Conservation (phyloP, 2,113 vertebrate genomes). For the Ophthalmolycus amberensis region DNA sequence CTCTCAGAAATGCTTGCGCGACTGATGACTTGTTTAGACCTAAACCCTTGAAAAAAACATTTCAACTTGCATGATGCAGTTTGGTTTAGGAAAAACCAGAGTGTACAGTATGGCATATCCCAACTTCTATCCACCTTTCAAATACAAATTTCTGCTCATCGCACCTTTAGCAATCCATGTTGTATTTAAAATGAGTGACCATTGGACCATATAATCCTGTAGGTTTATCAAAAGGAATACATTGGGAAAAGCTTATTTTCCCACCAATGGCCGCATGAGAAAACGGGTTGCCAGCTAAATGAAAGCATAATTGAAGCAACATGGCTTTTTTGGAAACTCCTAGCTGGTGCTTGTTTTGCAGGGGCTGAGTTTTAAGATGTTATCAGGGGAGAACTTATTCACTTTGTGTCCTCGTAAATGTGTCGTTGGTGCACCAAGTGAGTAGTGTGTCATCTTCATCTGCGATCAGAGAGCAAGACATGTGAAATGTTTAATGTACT, state of each 20-base stretch:
- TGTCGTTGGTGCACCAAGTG: not conserved
- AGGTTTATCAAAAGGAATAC: not conserved
- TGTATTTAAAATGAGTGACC: no score
- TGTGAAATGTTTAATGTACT: not conserved
- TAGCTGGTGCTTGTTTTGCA: not conserved
- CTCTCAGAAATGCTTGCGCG: not conserved
- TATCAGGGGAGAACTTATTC: not conserved
- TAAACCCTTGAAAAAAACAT: not conserved
- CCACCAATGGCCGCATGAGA: not conserved
- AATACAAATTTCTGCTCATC: no score
- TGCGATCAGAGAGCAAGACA: not conserved
- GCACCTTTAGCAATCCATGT: no score
- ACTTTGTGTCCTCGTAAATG: constrained; percentile 1
- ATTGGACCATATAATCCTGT: not conserved
- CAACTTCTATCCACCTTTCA: no score
- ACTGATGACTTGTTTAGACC: not conserved
- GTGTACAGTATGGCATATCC: no score
- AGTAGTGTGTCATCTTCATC: not conserved
- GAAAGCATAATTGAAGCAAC: not conserved
- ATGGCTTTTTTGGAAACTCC: not conserved
- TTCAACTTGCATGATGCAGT: not conserved
- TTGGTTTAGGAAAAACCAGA: no score
- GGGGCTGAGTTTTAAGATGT: not conserved
- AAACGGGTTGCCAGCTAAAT: not conserved
- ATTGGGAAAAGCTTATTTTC: not conserved